phyloP scores from a whole-genome alignment of 2,888 invertebrate species.

The Drosophila kokeensis region DNA sequence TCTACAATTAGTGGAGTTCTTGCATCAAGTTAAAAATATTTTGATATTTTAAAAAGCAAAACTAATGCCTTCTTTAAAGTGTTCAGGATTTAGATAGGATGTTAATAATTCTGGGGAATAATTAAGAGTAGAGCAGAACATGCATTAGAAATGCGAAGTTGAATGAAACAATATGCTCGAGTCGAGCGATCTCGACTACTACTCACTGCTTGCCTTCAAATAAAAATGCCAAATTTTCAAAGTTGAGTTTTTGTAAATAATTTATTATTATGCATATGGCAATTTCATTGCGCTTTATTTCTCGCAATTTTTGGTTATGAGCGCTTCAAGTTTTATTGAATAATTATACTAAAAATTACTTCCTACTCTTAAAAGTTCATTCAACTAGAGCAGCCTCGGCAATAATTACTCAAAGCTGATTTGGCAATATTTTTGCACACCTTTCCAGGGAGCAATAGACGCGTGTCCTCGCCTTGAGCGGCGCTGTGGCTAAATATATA shows the following conservation, averaged over 20 bases:
- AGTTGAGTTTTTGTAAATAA: neutral
- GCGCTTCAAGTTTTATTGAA: conserved; percentile 14
- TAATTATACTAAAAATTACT: conserved; percentile 32
- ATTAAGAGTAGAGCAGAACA: neutral
- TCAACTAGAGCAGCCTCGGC: conserved; percentile 62
- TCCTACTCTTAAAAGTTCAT: conserved; percentile 55
- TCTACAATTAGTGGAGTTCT: neutral
- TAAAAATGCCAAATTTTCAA: neutral
- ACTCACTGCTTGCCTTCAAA: neutral
- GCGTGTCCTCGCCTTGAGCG: conserved; percentile 59
- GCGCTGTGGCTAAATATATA: neutral
- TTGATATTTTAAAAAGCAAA: neutral
- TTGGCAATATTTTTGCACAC: conserved; percentile 44
- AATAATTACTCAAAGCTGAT: conserved; percentile 7
- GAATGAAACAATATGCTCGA: no score
- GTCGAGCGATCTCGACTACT: neutral
- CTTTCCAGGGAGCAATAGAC: conserved; percentile 58
- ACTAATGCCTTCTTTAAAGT: no score
- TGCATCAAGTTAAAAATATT: neutral
- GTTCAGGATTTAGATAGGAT: neutral
- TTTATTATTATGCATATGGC: neutral
- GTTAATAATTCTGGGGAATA: neutral
- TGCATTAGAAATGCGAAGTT: no score
- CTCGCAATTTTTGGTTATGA: neutral
- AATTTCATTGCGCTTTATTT: conserved; percentile 11